Evolutionary conservation across 2,113 vertebrate genomes (phyloP), one percentile per base, ranked within the genome.

Genomic region (Vidua chalybeata): DNA sequence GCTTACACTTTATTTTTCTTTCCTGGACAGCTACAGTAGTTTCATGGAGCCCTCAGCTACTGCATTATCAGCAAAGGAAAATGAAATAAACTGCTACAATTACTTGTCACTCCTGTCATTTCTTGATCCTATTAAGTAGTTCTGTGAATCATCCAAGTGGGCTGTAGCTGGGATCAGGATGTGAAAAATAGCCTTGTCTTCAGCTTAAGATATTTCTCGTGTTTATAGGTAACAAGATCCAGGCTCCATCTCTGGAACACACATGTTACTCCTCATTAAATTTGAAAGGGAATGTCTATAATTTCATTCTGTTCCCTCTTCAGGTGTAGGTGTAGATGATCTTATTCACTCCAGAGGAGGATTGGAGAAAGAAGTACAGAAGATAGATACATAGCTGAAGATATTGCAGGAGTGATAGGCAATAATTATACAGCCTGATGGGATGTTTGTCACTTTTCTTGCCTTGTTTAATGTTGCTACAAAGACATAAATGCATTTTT

Each of bases 71-170:
- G 37, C 37, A 73, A 77, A 86, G 56, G 33, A 94, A 84, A 86
- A 89, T 55, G 33, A 89, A 95, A 83, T 23, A 66, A 90, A 61
- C 76, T 75, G 66, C 77, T 75, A 14, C 58, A 92, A 45, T 82
- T 81, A 10, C 61, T 92, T 97, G 80, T 64, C 77, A 68, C 33
- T 87, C 12, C 81, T 96, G 89, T 66, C 62, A 68, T 85, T 78
- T 79, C 71, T 84, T 30, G 1, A 6, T 52, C 46, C 41, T 69
- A 54, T 56, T 72, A 81, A 74, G 45, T 35, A 82, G 15, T 24
- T 82, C 77, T 82, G 61, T 93, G 84, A 87, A 64, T 93, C 87
- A 96, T 76, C 83, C 81, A 73, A 62, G 84, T 56, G 51, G 69
- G 74, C 46, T 93, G 75, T 7, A 94, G 31, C 49, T 62, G 52